Base-by-base conservation (phyloP, 1,140 invertebrate genomes). In the Drosophila rhopaloa region DNA sequence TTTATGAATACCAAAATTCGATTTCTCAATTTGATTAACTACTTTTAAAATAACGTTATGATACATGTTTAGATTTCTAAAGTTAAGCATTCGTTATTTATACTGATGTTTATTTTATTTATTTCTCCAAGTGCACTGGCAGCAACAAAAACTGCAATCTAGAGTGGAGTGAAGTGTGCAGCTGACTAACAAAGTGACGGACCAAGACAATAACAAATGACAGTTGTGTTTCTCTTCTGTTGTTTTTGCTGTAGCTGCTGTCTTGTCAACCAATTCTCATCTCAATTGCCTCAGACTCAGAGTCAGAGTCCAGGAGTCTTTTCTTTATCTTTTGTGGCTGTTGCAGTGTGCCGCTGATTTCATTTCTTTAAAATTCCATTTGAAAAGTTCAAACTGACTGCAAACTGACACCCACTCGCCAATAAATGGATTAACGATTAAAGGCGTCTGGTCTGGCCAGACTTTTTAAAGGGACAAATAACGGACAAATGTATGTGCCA, bases 191-290 rank as follows among this genome's bases (percentile, higher is more conserved):
- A 63, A 70, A 70, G 61, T 70, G 66, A 41, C 46, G 55, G 54
- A 71, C 70, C 47, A 60, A 70, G 60, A 83, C 70, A 83, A 79
- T 82, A 84, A 84, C 77, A 84, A 84, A 81, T 78, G 81, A 85
- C 78, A 85, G 60, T 81, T 75, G 79, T 77, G 60, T 46, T 43
- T 62, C 44, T 68, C 48, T 14, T 10, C 24, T 62, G 57, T 19
- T 62, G 38, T 51, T 37, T 55, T 40, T 58, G 11, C 24, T 53
- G 14, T 19, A 59, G n/a, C 10, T 19, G 46, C 27, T 38, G 61
- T 40, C 73, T 48, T 76, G 62, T 77, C 74, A 61, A 44, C 53
- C 74, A 59, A 76, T 77, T 77, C 62, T 58, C 63, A 77, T 77
- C 74, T 76, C 74, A 77, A 76, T 76, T 76, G 71, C 46, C 41